Evolutionary conservation across 1,140 invertebrate species (phyloP), one percentile per base, ranked within the genome.

Genomic region (Parapsyche elsis): DNA sequence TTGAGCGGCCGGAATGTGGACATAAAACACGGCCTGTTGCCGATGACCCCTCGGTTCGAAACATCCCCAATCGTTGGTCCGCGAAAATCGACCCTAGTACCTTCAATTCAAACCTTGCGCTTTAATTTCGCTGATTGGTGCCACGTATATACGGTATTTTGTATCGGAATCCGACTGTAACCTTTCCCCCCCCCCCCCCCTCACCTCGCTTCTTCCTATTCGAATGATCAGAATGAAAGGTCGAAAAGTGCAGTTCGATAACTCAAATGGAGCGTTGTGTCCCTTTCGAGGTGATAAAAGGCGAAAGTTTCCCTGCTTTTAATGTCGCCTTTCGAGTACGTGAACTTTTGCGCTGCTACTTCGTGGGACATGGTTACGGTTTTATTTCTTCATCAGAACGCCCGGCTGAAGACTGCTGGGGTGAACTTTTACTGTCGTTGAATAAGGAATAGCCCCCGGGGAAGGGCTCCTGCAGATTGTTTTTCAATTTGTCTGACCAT

Each of bases 401-500:
- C 9, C 64, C 9, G 21, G 21, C n/a, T 10, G 49, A 30, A 4
- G 1, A 49, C 16, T n/a, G 70, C 14, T 30, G 30, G 49, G 44
- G 46, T n/a, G 26, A 83, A 83, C 21, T 64, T 83, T 81, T 80
- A 76, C 79, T 74, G 71, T 24, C 82, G 61, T 78, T 83, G 82
- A 83, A 83, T 83, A 83, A 83, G 49, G 82, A 78, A 83, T 38
- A 71, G 61, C 57, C 23, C 10, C 73, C 26, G 67, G 70, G n/a
- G 64, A 75, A 59, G 49, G 77, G 80, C 46, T 81, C 61, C 67
- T 78, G 79, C 83, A 83, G 83, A 83, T 83, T 83, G 83, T 83
- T 83, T 83, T 83, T 83, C 83, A 83, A 83, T 83, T 83, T 83
- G 83, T 82, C 83, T 81, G 78, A 80, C 78, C 78, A 78, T 78